Evolutionary conservation across 1,140 invertebrate genomes (phyloP), one percentile per base, ranked within the genome.

Genomic region (Trinorchestia longiramus): DNA sequence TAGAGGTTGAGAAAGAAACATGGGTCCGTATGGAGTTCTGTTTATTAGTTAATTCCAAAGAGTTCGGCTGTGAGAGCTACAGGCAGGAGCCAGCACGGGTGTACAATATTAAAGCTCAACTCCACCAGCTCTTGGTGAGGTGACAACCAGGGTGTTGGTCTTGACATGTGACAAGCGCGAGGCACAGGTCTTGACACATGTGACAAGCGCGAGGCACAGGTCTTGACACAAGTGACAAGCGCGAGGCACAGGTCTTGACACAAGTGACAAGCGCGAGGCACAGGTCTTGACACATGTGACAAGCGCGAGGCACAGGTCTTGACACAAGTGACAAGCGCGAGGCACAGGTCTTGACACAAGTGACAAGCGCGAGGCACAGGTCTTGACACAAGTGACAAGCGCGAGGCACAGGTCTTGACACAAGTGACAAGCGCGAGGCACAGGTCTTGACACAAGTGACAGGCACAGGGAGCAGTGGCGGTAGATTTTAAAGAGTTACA

Each of bases 11-110:
- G 88, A 91, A 43, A 42, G 88, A 43, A 91, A 91, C 43, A 91
- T 44, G 43, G 88, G 43, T 91, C 43, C 88, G 88, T 42, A 91
- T 91, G 88, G 88, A 91, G 88, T 91, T 91, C 88, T 23, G 88
- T 91, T 91, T 91, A 91, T 91, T 91, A 42, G 88, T 42, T 91
- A 43, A 91, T 91, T 91, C 43, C 43, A 91, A 91, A 91, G 62
- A 91, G 88, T 41, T 44, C 41, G 88, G 88, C 88, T 91, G 88
- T 91, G 28, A 77, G 62, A 77, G 62, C 62, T 77, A 28, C 62
- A 77, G 62, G 28, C 62, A 77, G 28, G 62, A 19, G 62, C 28
- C 62, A 23, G 62, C 62, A 77, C 47, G 28, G 28, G 62, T 77
- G 62, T 77, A 77, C 62, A 15, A 77, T 77, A 28, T 1, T 77